Conservation (phyloP, 2,888 invertebrate genomes). For the Andrena praecox region DNA sequence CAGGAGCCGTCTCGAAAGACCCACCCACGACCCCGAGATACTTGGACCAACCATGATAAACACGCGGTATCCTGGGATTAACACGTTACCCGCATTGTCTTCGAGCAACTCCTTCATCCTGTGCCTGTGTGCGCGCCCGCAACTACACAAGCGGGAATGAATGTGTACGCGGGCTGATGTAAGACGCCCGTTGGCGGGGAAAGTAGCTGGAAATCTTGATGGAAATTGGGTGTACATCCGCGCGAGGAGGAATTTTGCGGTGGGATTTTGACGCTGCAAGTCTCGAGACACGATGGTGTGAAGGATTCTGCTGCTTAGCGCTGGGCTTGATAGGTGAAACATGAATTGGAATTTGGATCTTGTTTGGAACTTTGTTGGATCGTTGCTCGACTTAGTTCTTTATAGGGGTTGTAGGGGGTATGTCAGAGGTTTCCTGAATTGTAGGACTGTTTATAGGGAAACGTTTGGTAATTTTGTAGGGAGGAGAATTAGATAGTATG, state of each 20-base stretch:
- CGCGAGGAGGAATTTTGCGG: background rate
- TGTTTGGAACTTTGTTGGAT: too few species aligned
- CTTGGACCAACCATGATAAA: constrained; percentile 70
- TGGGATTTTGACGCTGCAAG: background rate
- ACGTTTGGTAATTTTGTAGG: too few species aligned
- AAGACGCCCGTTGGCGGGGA: background rate
- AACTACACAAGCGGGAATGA: background rate
- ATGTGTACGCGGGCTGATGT: background rate
- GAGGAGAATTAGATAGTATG: too few species aligned
- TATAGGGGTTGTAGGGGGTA: too few species aligned
- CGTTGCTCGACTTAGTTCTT: too few species aligned
- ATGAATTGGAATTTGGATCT: background rate
- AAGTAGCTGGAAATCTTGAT: background rate
- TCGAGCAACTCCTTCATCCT: constrained; percentile 30
- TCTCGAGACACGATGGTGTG: background rate
- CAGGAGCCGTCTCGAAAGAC: constrained; percentile 36
- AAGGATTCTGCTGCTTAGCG: background rate
- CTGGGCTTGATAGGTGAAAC: background rate
- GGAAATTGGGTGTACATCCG: constrained; percentile 3
- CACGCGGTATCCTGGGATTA: constrained; percentile 73
- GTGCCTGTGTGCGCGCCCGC: background rate
- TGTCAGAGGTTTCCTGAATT: too few species aligned
- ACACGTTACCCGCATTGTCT: constrained; percentile 72
- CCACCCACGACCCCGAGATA: constrained; percentile 50
- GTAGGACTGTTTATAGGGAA: too few species aligned